Evolutionary conservation across 2,888 invertebrate genomes (phyloP), one percentile per base, ranked within the genome.

Genomic region (Cyclophora punctaria): DNA sequence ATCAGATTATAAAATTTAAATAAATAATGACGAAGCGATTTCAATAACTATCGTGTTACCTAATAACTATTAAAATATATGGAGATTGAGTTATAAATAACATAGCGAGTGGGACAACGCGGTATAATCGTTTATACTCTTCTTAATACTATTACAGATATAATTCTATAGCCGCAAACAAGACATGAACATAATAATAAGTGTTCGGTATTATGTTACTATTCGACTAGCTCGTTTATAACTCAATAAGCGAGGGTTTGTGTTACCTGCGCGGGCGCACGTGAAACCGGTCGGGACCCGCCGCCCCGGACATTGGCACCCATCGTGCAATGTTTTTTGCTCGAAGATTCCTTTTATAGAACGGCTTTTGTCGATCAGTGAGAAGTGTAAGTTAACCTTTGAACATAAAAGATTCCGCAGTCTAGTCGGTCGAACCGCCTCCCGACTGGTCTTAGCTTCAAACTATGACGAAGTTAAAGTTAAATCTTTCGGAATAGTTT

Each of bases 251-350:
- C 71, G 69, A 66, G 61, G 61, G 62, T 81, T 81, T 80, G 80
- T 79, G 78, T 85, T 86, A 84, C 85, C 86, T 86, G 86, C 83
- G 86, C 83, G 64, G 64, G 80, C 80, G 82, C 83, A 76, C 64
- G 77, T 66, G 66, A 68, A 76, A 78, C 88, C 86, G 87, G 87
- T 87, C 80, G 67, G 70, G 67, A 64, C 63, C 59, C 68, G 57
- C 67, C 65, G 57, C 55, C 57, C 62, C 57, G 60, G 51, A 60
- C 67, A 60, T 47, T 41, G 65, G 76, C 77, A 78, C 80, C 75
- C 76, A 79, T 69, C 75, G 68, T 69, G 71, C 75, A 74, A 72
- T 71, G 68, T 79, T 85, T 85, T 83, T 83, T 84, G 80, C 78
- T 79, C 64, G 65, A 67, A 62, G 46, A 53, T 44, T 53, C 57